Base-by-base conservation (phyloP, 1,140 invertebrate species). In the Rhagoletis zephyria region DNA sequence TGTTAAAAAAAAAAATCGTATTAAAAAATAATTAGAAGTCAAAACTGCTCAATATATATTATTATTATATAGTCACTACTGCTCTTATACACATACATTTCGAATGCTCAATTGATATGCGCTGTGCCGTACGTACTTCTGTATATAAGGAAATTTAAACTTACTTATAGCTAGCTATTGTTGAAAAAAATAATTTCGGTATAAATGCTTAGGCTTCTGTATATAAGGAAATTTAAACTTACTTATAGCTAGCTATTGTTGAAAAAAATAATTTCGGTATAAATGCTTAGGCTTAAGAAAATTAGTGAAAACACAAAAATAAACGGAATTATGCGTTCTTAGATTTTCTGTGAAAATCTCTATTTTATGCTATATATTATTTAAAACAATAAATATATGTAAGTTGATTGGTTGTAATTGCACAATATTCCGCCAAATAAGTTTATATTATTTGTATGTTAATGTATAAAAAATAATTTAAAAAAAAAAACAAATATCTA, bases 311-410 rank as follows among this genome's bases (percentile, higher is more conserved):
- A 4, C 14, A 70, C 45, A 70, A 30, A 30, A 30, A 30, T 30
- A 30, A 30, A 70, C 9, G 30, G 19, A 70, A 70, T 3, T 30
- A 70, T 42, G 2, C 30, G 14, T 74, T 81, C 56, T 81, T 56
- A 81, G 74, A 81, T 81, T 81, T 81, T 81, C 74, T 81, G 10
- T 81, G 74, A 81, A 81, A 81, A 81, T 81, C 74, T 81, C 14
- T 81, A 81, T 56, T 56, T 81, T 81, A 30, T n/a, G 48, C 14
- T 59, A 14, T 30, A 30, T 30, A 30, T 19, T 12, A 59, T 81
- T 81, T 9, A 56, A 77, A 48, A 81, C 6, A 19, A 10, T 81
- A n/a, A 56, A 81, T 81, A 81, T 59, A 81, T 81, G 56, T 59
- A 81, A 56, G 51, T 81, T 56, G 7, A 16, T 74, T 74, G 45